Percentiles rank a stretch among this genome's conserved stretches.
phyloP scores from a whole-genome alignment of 2,113 vertebrate species.

The Hippocampus barbouri region DNA sequence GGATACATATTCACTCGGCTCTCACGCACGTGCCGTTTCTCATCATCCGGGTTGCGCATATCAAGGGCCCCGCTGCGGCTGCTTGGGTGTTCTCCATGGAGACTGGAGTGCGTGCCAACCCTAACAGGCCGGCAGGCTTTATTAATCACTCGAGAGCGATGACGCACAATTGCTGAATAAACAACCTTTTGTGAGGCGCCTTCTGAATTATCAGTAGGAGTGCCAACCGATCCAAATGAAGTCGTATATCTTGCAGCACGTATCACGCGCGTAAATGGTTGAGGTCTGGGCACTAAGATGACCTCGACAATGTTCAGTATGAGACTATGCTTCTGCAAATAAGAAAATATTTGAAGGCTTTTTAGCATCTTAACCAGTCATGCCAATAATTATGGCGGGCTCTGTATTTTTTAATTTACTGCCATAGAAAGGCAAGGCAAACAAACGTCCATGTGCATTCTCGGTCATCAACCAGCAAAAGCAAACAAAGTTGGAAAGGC shows the following conservation, averaged over 20 bases:
- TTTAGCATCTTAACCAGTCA: no score
- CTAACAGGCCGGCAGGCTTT: background rate
- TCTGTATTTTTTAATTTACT: no score
- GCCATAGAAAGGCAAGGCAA: no score
- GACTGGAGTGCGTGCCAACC: slow-evolving; percentile 11
- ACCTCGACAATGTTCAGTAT: no score
- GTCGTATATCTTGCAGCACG: background rate
- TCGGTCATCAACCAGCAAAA: no score
- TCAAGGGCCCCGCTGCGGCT: slow-evolving; percentile 24
- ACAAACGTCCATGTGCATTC: no score
- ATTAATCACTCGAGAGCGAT: slow-evolving; percentile 13
- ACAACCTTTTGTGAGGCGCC: slow-evolving; percentile 7
- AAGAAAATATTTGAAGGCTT: no score
- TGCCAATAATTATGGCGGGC: no score
- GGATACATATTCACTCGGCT: background rate
- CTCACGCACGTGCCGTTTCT: background rate
- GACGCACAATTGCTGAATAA: slow-evolving; percentile 26
- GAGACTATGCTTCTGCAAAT: no score
- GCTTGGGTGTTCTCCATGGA: slow-evolving; percentile 38
- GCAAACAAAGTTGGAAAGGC: no score
- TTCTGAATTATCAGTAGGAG: slow-evolving; percentile 1
- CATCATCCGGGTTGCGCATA: background rate
- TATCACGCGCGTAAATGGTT: background rate
- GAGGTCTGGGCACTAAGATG: no score
- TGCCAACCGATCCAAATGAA: slow-evolving; percentile 9